phyloP scores from a whole-genome alignment of 2,888 invertebrate genomes.

The Nemurella pictetii region DNA sequence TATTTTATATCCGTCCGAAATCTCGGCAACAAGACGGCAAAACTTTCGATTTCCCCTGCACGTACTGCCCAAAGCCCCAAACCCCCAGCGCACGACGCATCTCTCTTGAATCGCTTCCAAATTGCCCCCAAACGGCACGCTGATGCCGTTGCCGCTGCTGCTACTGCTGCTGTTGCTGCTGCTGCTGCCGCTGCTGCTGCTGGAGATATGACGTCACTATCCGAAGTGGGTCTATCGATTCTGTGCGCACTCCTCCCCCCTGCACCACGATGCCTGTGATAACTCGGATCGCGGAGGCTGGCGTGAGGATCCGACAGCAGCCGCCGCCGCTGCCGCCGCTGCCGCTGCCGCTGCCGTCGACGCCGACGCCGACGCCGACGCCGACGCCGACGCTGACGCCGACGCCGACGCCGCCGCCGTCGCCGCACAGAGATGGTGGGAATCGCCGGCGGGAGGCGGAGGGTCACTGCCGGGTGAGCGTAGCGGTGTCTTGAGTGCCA shows the following conservation, averaged over 20 bases:
- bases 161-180: neutral
- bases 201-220: constrained; percentile 23
- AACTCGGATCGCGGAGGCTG: constrained; percentile 14
- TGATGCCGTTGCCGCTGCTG: neutral
- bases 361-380: neutral
- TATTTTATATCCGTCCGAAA: too few species aligned
- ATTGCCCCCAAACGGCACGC: neutral
- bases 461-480: neutral
- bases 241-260: neutral
- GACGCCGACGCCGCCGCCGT: neutral
- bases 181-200: neutral
- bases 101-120: neutral
- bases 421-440: neutral
- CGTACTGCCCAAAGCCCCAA: neutral
- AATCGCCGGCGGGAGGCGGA: neutral
- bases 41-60: neutral
- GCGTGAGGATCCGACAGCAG: neutral
- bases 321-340: neutral
- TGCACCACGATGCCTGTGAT: neutral
- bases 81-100: neutral
- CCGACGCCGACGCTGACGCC: neutral
- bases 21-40: too few species aligned
- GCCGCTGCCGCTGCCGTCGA: too few species aligned
- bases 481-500: neutral
- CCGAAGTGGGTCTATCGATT: constrained; percentile 22